Base-by-base conservation (phyloP, 1,140 invertebrate genomes). In the Brachionus koreanus region DNA sequence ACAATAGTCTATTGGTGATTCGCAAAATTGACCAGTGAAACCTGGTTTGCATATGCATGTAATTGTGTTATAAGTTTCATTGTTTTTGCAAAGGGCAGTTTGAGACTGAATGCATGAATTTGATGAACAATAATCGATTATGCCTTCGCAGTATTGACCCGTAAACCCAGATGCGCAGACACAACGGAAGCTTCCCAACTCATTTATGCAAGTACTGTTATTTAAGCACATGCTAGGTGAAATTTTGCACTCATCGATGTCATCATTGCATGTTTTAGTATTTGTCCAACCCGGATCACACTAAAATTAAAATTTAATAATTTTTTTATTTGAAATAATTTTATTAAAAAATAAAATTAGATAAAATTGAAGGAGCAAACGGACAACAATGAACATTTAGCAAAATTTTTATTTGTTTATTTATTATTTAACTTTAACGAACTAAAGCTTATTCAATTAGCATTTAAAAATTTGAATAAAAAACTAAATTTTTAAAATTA, bases 81-180 rank as follows among this genome's bases (percentile, higher is more conserved):
- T 42, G 9, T 39, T 42, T 79, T 79, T 49, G 49, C 76, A 79
- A 2, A 61, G 10, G 12, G 39, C 5, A n/a, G 76, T 79, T 16
- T 79, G 76, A 52, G 76, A 61, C 5, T 23, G 16, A 33, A 91
- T 86, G 87, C 96, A 98, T 0, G 95, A 95, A 61, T 90, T 89
- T 0, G 23, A 42, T 83, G 42, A 90, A 86, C 92, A 87, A 94
- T 93, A 57, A 90, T 86, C 91, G 9, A 95, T 92, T 87, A 95
- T 93, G 3, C 91, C 90, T 88, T 95, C 93, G 87, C 95, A 96
- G 85, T 94, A 93, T 42, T 91, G 16, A 10, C 82, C 82, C 10
- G 82, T 82, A 29, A n/a, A 82, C 10, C 39, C 37, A 10, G 65
- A 43, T 13, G 81, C 29, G 69, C 84, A 84, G 13, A 67, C n/a